phyloP scores from a whole-genome alignment of 2,888 invertebrate genomes.

The Aphelenchoides bicaudatus region DNA sequence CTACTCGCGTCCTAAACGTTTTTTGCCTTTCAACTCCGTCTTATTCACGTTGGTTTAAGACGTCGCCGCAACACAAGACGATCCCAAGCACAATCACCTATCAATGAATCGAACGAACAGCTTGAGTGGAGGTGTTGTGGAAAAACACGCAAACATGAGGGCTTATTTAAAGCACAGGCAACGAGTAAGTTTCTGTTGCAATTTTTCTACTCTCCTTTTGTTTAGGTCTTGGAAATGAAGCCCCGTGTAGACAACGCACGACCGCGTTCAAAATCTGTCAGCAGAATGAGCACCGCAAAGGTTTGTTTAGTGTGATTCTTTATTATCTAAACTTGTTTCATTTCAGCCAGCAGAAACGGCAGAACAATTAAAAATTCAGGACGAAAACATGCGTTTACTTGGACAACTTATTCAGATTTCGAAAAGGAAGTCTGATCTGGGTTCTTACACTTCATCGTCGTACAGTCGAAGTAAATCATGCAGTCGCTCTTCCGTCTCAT shows the following conservation, averaged over 20 bases:
- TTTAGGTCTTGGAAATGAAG: conserved; percentile 20
- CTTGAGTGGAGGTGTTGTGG: no score
- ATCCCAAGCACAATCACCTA: no score
- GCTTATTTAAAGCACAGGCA: conserved; percentile 21
- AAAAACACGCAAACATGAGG: conserved; percentile 18
- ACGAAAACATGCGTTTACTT: conserved; percentile 18
- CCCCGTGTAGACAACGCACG: conserved; percentile 13
- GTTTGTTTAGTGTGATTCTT: neutral
- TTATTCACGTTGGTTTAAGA: neutral
- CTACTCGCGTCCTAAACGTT: no score
- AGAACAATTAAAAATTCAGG: conserved; percentile 13
- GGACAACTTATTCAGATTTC: conserved; percentile 21
- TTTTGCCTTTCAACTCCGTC: neutral
- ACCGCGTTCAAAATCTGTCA: conserved; percentile 21
- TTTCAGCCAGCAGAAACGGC: neutral
- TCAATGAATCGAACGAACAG: no score
- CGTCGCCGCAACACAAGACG: no score
- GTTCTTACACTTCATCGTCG: neutral
- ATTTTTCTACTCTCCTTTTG: neutral
- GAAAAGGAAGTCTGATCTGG: conserved; percentile 16
- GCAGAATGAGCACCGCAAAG: conserved; percentile 6
- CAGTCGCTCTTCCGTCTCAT: conserved; percentile 5
- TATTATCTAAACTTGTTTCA: neutral
- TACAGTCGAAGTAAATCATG: neutral
- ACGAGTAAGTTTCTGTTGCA: conserved; percentile 7